Base-by-base conservation (phyloP, 2,113 vertebrate species). In the Nestor notabilis region DNA sequence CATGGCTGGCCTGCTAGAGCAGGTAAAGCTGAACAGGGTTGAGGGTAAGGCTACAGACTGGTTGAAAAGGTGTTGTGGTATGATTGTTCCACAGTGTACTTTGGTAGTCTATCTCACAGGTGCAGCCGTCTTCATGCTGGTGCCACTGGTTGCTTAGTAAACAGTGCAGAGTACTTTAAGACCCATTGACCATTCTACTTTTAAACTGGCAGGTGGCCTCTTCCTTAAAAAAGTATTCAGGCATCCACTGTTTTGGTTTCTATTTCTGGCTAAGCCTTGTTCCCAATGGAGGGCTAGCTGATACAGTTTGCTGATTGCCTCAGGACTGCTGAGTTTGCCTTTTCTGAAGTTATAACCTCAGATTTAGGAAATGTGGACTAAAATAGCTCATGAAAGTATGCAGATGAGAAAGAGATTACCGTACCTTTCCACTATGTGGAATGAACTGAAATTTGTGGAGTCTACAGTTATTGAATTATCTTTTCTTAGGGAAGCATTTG, bases 401-500 rank as follows among this genome's bases (percentile, higher is more conserved):
- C 85, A 90, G 76, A 92, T 94, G 64, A 76, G 72, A 58, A 58
- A 80, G 63, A 94, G 68, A 90, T 80, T 74, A 21, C 80, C 47
- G 77, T 92, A 52, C 50, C 65, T 93, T 92, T 75, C 64, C 75
- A 66, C 43, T 86, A 55, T 65, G n/a, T 17, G 28, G 50, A 93
- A 33, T 39, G 24, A 90, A 80, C 12, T 60, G 44, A 61, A 93
- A 95, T 89, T 60, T 66, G 46, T 90, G 43, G 52, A 83, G 29
- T 61, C 66, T 83, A 56, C 80, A 84, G 72, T 79, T 89, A 60
- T 6, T 33, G 70, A 69, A 28, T 58, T 95, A 66, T 92, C 50
- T 64, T 64, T 70, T 87, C 69, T 90, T 88, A 93, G 93, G 76
- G 65, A 89, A 92, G 64, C 79, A 93, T 92, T 97, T 95, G 86